These are phyloP conservation scores for Hedychridium roseum DNA, from an alignment of 2,888 invertebrate species.

Conservation along the genomic window DNA sequence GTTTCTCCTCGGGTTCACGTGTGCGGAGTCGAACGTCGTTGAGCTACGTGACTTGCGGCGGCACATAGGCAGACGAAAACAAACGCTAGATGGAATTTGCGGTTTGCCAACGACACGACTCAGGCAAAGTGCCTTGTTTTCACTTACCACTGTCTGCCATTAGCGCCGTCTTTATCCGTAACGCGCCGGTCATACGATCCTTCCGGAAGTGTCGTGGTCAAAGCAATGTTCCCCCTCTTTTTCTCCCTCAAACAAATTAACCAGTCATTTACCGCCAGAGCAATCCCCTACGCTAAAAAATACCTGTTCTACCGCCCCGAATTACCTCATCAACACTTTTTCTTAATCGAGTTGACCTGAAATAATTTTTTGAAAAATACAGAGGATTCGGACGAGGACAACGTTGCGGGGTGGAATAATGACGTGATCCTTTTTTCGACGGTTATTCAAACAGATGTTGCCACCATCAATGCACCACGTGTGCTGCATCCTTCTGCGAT, in stretches of 20 bases:
- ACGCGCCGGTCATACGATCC: conserved; percentile 3
- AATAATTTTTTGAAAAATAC: too few species aligned
- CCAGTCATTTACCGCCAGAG: neutral
- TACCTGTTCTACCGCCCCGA: too few species aligned
- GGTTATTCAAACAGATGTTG: conserved; percentile 30
- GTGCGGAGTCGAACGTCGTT: too few species aligned
- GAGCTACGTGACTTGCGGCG: too few species aligned
- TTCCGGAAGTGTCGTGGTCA: neutral
- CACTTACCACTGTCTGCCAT: conserved; percentile 21
- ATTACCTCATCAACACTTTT: too few species aligned
- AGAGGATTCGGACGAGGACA: too few species aligned
- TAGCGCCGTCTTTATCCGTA: conserved; percentile 15
- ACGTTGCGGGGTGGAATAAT: conserved; percentile 10
- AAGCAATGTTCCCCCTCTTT: conserved; percentile 3
- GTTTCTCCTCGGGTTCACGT: too few species aligned
- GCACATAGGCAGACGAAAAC: conserved; percentile 21
- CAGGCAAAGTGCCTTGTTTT: conserved; percentile 13
- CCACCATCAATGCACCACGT: conserved; percentile 36
- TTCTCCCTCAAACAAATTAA: too few species aligned
- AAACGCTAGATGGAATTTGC: conserved; percentile 22
- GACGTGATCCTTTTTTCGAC: conserved; percentile 27
- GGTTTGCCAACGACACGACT: conserved; percentile 13
- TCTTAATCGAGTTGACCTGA: too few species aligned
- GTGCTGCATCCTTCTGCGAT: conserved; percentile 39
- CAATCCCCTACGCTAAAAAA: too few species aligned